Conservation (phyloP, 2,797 vertebrate genomes). For the Aplochiton taeniatus region DNA sequence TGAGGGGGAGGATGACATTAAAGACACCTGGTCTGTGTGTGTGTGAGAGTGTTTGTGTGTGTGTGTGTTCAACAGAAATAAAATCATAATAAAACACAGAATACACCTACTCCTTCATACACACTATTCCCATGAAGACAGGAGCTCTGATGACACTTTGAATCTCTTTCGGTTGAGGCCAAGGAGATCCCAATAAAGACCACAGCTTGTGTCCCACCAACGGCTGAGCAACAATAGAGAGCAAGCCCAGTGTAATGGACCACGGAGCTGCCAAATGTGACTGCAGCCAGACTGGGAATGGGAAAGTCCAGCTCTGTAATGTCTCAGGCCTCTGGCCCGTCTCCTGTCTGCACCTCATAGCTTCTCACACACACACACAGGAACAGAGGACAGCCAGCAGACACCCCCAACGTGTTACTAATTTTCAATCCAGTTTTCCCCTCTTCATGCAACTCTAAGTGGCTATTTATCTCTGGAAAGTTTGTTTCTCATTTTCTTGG, state of each 20-base stretch:
- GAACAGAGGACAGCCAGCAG: neutral
- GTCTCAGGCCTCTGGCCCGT: neutral
- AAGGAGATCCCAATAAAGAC: too few species aligned
- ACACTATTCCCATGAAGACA: too few species aligned
- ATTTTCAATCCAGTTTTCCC: conserved; percentile 25
- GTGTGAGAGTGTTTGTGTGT: too few species aligned
- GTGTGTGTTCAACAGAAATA: too few species aligned
- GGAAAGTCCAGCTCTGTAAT: conserved; percentile 3
- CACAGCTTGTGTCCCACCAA: neutral
- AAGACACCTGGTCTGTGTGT: too few species aligned
- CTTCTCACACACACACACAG: conserved; percentile 19
- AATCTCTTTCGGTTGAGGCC: too few species aligned
- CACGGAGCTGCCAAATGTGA: neutral
- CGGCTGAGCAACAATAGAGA: conserved; percentile 26
- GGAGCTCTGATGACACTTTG: too few species aligned
- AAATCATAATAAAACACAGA: too few species aligned
- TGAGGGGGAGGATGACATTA: too few species aligned
- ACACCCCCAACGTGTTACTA: conserved; percentile 13
- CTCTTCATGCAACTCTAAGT: neutral
- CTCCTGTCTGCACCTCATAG: neutral
- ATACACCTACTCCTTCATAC: too few species aligned
- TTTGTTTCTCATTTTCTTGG: too few species aligned
- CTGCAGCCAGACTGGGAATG: neutral
- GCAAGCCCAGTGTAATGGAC: conserved; percentile 31
- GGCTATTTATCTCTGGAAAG: too few species aligned